phyloP scores from a whole-genome alignment of 1,140 invertebrate species.

The Cyphomyrmex costatus region DNA sequence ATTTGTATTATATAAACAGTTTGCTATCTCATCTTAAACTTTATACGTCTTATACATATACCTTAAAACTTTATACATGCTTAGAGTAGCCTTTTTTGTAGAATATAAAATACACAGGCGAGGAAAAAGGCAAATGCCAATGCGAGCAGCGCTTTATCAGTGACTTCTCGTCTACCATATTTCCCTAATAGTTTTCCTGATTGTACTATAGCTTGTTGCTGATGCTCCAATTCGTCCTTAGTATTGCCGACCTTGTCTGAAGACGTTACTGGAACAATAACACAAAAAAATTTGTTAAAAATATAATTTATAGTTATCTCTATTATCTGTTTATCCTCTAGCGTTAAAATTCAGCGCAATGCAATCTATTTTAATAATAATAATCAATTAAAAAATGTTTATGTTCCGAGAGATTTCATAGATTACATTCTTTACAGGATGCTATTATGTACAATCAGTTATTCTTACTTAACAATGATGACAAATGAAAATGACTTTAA shows the following conservation, averaged over 20 bases:
- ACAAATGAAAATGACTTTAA: conserved; percentile 35
- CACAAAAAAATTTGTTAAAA: not conserved
- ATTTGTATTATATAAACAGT: not conserved
- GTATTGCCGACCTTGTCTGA: conserved; percentile 89
- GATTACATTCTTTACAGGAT: conserved; percentile 75
- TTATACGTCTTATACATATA: too few relatives aligned
- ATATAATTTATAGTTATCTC: not conserved
- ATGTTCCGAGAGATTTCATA: not conserved
- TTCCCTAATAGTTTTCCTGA: conserved; percentile 97
- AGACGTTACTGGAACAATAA: conserved; percentile 84
- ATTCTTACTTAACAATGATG: conserved; percentile 73
- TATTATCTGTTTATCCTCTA: not conserved
- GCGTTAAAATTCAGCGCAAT: not conserved
- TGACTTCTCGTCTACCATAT: conserved; percentile 97
- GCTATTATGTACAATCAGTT: conserved; percentile 77
- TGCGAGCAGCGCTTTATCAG: conserved; percentile 96
- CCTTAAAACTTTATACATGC: not conserved
- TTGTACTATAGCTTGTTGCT: conserved; percentile 94
- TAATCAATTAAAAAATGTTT: not conserved
- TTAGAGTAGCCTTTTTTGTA: conserved; percentile 95
- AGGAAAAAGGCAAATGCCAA: conserved; percentile 97
- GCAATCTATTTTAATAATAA: not conserved
- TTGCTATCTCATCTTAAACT: not conserved
- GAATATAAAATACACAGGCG: conserved; percentile 95
- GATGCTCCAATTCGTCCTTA: conserved; percentile 94